Conservation (phyloP, 2,113 vertebrate species). For the Callochromis pleurospilus region DNA sequence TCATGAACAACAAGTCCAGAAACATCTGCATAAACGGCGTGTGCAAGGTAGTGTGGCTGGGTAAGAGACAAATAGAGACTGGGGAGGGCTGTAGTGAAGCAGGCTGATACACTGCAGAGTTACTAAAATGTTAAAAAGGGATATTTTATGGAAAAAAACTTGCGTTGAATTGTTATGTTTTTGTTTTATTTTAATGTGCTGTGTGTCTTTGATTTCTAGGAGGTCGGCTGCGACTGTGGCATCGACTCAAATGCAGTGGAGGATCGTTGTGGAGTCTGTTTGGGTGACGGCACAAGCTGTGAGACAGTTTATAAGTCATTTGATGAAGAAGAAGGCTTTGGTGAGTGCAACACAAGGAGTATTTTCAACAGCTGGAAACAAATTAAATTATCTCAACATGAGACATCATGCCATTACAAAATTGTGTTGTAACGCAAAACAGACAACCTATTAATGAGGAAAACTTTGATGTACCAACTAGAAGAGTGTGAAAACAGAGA, state of each 20-base stretch:
- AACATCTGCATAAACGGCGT: slow-evolving; percentile 96
- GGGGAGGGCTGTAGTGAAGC: not conserved
- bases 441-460: not conserved
- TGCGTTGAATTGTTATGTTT: not conserved
- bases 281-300: slow-evolving; percentile 88
- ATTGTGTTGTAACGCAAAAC: slow-evolving; percentile 15
- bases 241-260: slow-evolving; percentile 91
- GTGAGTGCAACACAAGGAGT: slow-evolving; percentile 62
- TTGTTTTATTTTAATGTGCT: not conserved
- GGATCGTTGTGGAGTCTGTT: slow-evolving; percentile 91
- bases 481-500: slow-evolving; percentile 1
- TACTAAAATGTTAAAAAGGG: not conserved
- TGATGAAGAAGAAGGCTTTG: slow-evolving; percentile 84
- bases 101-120: not conserved
- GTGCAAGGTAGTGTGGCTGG: slow-evolving; percentile 94
- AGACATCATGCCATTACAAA: not conserved
- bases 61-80: slow-evolving; percentile 55
- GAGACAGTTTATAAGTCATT: slow-evolving; percentile 81
- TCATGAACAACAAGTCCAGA: slow-evolving; percentile 82
- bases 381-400: not conserved
- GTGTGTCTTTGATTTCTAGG: slow-evolving; percentile 59
- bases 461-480: slow-evolving; percentile 1
- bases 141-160: not conserved
- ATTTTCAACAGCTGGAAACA: not conserved
- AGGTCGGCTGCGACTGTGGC: slow-evolving; percentile 91